Percentiles rank a stretch among this genome's conserved stretches.
Evolutionary conservation across 2,888 invertebrate species (phyloP).

Genomic region (Lysandra coridon): DNA sequence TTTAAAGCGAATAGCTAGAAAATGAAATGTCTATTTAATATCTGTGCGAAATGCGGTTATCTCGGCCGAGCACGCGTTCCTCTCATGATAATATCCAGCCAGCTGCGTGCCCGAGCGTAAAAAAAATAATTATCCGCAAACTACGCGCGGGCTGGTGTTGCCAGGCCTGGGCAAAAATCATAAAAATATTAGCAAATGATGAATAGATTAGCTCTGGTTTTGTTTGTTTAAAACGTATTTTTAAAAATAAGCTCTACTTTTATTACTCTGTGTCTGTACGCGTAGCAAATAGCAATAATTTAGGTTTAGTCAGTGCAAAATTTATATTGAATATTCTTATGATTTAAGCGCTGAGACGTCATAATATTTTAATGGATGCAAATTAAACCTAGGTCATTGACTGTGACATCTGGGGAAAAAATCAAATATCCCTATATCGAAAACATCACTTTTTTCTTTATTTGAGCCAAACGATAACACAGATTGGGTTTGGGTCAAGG

Average conservation of each 20-base stretch:
- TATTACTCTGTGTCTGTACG: too few relatives aligned
- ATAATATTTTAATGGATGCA: not conserved
- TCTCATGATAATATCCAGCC: constrained; percentile 6
- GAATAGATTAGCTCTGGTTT: not conserved
- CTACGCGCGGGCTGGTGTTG: not conserved
- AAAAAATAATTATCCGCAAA: not conserved
- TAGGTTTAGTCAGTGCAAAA: not conserved
- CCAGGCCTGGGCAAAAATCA: not conserved
- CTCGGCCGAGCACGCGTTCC: constrained; percentile 7
- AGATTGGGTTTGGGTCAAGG: not conserved
- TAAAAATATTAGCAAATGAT: not conserved
- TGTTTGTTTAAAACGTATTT: not conserved
- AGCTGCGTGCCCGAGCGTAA: not conserved
- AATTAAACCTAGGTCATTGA: not conserved
- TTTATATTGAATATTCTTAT: not conserved
- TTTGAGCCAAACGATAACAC: not conserved
- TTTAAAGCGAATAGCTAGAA: not conserved
- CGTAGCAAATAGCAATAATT: too few relatives aligned
- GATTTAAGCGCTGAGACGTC: not conserved
- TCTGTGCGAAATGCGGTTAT: constrained; percentile 6
- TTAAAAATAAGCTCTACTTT: not conserved
- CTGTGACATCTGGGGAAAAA: not conserved
- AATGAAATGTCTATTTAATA: not conserved
- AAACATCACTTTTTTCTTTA: not conserved
- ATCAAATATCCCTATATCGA: not conserved